Percentiles rank a stretch among this genome's conserved stretches.
Conservation (phyloP, 2,888 invertebrate genomes). For the Pediacus dermestoides region DNA sequence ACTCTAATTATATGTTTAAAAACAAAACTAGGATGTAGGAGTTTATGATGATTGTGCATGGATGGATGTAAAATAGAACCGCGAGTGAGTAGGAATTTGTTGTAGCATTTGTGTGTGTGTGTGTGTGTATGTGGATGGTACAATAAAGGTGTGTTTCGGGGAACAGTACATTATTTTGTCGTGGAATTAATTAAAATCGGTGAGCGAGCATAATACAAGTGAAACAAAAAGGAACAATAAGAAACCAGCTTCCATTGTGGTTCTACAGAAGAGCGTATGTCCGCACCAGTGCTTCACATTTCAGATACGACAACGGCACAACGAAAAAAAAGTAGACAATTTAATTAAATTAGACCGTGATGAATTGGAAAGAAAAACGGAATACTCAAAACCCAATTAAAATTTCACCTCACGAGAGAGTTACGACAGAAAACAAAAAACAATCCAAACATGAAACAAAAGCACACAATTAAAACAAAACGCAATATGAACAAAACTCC, state of each 20-base stretch:
- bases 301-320: too few species aligned
- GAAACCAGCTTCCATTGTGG: not conserved
- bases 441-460: constrained; percentile 46
- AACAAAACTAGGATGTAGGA: too few species aligned
- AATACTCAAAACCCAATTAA: constrained; percentile 48
- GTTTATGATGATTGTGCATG: too few species aligned
- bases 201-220: constrained; percentile 2
- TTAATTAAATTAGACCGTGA: constrained; percentile 22
- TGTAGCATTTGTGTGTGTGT: too few species aligned
- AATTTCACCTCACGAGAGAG: constrained; percentile 47
- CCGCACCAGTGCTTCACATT: constrained; percentile 13
- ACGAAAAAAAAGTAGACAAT: constrained; percentile 17
- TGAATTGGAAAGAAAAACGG: constrained; percentile 18
- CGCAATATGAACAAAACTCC: constrained; percentile 49
- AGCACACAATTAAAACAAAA: constrained; percentile 51
- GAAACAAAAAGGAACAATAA: not conserved
- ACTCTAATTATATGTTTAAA: too few species aligned
- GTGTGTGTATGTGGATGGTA: too few species aligned
- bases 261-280: not conserved
- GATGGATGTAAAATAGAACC: too few species aligned
- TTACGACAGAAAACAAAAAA: constrained; percentile 43
- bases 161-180: too few species aligned
- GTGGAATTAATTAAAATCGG: constrained; percentile 1
- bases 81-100: too few species aligned
- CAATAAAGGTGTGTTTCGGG: too few species aligned